A percentile compares a stretch with the other conserved stretches of the same genome.
phyloP scores from a whole-genome alignment of 2,888 invertebrate species.

The Orgyia antiqua region DNA sequence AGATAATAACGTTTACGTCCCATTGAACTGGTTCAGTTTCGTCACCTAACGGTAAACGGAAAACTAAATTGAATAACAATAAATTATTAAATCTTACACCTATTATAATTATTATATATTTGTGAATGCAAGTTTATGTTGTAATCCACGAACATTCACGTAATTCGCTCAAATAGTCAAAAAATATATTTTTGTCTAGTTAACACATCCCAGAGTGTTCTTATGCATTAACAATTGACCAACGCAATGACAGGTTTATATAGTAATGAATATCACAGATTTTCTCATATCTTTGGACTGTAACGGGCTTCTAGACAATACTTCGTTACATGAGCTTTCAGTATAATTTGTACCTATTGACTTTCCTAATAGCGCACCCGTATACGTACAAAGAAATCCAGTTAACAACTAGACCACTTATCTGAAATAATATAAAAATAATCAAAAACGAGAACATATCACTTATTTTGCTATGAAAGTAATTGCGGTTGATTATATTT shows the following conservation, averaged over 20 bases:
- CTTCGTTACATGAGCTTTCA: conserved; percentile 33
- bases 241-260: conserved; percentile 74
- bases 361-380: conserved; percentile 56
- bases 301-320: conserved; percentile 66
- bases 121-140: conserved; percentile 57
- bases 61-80: conserved; percentile 77
- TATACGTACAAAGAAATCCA: conserved; percentile 70
- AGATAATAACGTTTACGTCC: conserved; percentile 77
- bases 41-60: conserved; percentile 73
- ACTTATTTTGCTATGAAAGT: conserved; percentile 68
- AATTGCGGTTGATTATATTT: conserved; percentile 59
- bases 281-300: conserved; percentile 77
- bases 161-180: conserved; percentile 76
- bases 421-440: conserved; percentile 65
- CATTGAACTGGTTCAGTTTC: conserved; percentile 73
- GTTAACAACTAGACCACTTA: conserved; percentile 60
- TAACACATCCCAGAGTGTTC: conserved; percentile 62
- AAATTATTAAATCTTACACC: conserved; percentile 77
- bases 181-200: conserved; percentile 78
- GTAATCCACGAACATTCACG: conserved; percentile 67
- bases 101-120: conserved; percentile 69
- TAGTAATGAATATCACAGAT: conserved; percentile 77
- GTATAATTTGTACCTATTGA: conserved; percentile 66
- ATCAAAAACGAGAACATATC: conserved; percentile 59
- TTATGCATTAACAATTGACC: conserved; percentile 77